phyloP scores from a whole-genome alignment of 2,888 invertebrate genomes.

The Pristionchus fissidentatus region DNA sequence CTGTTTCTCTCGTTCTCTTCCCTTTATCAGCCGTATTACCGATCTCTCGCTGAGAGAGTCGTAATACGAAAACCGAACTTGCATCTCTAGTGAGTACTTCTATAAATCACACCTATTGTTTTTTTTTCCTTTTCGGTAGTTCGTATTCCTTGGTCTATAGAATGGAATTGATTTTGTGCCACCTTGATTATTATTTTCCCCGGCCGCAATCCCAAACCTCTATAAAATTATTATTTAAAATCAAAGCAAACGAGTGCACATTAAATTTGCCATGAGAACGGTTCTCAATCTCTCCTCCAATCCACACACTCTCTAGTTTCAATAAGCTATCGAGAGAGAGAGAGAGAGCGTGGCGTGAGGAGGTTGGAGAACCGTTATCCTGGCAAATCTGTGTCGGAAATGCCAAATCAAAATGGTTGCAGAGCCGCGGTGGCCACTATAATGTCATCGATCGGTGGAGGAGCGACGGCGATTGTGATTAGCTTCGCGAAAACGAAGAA shows the following conservation, averaged over 20 bases:
- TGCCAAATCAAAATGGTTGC: not conserved
- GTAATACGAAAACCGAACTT: too few species aligned
- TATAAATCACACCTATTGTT: not conserved
- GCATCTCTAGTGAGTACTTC: not conserved
- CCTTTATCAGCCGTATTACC: too few species aligned
- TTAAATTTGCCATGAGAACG: not conserved
- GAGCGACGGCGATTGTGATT: conserved; percentile 69
- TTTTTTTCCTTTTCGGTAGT: not conserved
- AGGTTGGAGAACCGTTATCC: too few species aligned
- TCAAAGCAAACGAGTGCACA: too few species aligned
- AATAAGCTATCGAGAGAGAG: not conserved
- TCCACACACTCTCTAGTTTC: too few species aligned
- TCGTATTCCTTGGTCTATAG: not conserved
- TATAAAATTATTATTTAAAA: too few species aligned
- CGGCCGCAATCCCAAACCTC: too few species aligned
- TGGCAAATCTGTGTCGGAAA: too few species aligned
- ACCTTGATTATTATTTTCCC: too few species aligned
- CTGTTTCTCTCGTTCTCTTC: too few species aligned
- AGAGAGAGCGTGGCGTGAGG: not conserved
- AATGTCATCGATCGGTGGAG: conserved; percentile 72
- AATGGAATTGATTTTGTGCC: too few species aligned
- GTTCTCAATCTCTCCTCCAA: not conserved
- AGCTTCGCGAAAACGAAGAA: conserved; percentile 65
- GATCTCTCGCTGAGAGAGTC: too few species aligned
- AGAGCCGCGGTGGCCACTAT: conserved; percentile 69